These are phyloP conservation scores for Drosophila aff. DNA, from an alignment of 1,140 invertebrate genomes.

Conservation along the genomic window DNA sequence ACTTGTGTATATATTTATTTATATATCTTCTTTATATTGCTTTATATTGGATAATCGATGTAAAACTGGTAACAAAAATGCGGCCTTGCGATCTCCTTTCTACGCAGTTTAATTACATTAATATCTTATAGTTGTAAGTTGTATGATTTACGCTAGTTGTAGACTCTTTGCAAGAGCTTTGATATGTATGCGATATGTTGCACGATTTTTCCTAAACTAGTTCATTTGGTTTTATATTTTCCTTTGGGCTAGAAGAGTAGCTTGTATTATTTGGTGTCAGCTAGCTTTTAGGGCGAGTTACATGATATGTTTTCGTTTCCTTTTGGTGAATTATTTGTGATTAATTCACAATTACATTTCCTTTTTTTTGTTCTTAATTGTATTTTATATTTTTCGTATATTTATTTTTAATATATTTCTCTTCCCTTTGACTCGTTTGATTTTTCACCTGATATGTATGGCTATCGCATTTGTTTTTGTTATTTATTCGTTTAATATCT, in stretches of 20 bases:
- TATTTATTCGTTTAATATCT: background rate
- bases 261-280: slow-evolving; percentile 17
- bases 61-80: slow-evolving; percentile 70
- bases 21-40: background rate
- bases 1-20: slow-evolving; percentile 19
- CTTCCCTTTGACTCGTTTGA: background rate
- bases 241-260: slow-evolving; percentile 1
- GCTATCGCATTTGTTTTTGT: slow-evolving; percentile 1
- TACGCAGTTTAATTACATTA: slow-evolving; percentile 28
- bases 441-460: slow-evolving; percentile 46
- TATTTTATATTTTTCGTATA: background rate
- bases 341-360: background rate
- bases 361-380: background rate
- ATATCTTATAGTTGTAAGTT: slow-evolving; percentile 28
- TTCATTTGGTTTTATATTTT: slow-evolving; percentile 56
- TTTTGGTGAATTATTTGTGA: background rate
- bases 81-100: slow-evolving; percentile 5
- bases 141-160: slow-evolving; percentile 46
- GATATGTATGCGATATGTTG: slow-evolving; percentile 79
- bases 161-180: slow-evolving; percentile 74
- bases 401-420: background rate
- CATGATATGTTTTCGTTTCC: slow-evolving; percentile 59
- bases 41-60: slow-evolving; percentile 23
- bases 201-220: slow-evolving; percentile 60
- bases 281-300: slow-evolving; percentile 48